Percentiles rank a stretch among this genome's conserved stretches.
These are phyloP conservation scores for Mesoligia furuncula DNA, from an alignment of 2,888 invertebrate genomes.

Conservation along the genomic window DNA sequence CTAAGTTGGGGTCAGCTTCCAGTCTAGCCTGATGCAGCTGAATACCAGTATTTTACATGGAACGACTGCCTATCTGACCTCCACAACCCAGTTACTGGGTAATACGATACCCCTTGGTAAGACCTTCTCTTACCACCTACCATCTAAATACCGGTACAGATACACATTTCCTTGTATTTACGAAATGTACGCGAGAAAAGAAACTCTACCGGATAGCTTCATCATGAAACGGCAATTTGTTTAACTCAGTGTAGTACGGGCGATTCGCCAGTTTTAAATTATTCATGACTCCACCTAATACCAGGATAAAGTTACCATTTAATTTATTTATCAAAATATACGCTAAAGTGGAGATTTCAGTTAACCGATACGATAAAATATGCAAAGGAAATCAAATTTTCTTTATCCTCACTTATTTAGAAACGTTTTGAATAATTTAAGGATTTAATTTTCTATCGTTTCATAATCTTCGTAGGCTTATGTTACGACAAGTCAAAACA, in stretches of 20 bases:
- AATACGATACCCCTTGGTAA: no score
- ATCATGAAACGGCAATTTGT: constrained; percentile 39
- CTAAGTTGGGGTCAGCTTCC: no score
- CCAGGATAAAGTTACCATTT: constrained; percentile 43
- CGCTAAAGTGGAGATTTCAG: constrained; percentile 15
- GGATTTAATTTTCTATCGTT: constrained; percentile 4
- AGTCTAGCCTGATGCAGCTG: no score
- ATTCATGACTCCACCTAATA: constrained; percentile 43
- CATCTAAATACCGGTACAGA: no score
- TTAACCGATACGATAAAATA: constrained; percentile 14
- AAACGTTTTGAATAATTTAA: constrained; percentile 22
- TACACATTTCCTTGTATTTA: not conserved
- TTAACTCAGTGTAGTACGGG: constrained; percentile 27
- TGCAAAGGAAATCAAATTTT: constrained; percentile 5
- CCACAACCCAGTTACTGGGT: no score
- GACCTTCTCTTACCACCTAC: not conserved
- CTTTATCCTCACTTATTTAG: constrained; percentile 16
- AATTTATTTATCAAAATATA: constrained; percentile 38
- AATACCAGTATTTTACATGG: no score
- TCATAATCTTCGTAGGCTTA: constrained; percentile 9
- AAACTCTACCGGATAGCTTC: not conserved
- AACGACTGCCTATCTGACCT: no score
- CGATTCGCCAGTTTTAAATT: constrained; percentile 37
- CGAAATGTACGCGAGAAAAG: not conserved
- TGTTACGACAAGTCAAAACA: constrained; percentile 10